Evolutionary conservation across 2,113 vertebrate genomes (phyloP).

Genomic region (Trachemys scripta): DNA sequence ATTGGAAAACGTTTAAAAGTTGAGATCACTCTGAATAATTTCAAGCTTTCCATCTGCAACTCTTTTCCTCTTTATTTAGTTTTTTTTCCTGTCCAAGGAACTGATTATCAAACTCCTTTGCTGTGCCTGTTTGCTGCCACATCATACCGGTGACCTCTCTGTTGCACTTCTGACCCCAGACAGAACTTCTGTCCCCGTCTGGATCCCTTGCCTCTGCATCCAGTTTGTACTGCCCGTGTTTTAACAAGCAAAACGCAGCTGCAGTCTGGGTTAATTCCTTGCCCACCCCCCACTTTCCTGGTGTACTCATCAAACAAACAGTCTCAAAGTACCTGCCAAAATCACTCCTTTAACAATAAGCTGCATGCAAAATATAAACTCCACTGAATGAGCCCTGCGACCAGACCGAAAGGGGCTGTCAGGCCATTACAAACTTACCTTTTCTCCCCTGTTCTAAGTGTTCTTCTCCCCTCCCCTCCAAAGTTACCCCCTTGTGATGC

Average conservation of each 20-base stretch:
- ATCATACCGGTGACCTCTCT: background rate
- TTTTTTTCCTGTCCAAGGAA: background rate
- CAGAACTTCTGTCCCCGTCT: background rate
- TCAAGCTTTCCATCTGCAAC: background rate
- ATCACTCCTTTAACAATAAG: background rate
- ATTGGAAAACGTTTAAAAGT: background rate
- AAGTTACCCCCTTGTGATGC: background rate
- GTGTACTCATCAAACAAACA: rapidly evolving
- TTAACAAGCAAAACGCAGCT: background rate
- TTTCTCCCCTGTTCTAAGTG: background rate
- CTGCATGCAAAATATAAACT: background rate
- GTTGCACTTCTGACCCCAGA: background rate
- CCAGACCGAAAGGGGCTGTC: background rate
- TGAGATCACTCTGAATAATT: background rate
- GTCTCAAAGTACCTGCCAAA: background rate
- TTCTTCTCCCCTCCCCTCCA: background rate
- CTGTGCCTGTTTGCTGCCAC: background rate
- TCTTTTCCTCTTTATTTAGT: background rate
- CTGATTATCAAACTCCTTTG: background rate
- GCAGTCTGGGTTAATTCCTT: background rate
- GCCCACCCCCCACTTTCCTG: background rate
- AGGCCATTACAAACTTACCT: background rate
- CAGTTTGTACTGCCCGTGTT: background rate
- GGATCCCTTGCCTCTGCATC: background rate
- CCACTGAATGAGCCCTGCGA: background rate